phyloP scores from a whole-genome alignment of 2,113 vertebrate genomes.

The Microtus oregoni region DNA sequence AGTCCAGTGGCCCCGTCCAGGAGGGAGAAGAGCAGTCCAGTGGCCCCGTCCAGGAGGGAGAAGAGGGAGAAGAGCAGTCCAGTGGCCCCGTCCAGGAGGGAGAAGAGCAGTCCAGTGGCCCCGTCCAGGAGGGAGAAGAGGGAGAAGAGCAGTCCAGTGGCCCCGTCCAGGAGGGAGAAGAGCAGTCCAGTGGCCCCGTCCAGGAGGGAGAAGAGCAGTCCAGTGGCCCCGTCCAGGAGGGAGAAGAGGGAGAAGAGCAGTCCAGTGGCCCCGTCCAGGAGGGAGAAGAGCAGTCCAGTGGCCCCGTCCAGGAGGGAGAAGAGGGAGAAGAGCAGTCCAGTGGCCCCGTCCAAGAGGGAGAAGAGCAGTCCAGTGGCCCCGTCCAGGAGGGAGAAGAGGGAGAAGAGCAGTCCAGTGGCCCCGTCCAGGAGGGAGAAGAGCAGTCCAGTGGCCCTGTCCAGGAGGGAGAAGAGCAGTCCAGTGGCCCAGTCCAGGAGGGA shows the following conservation, averaged over 20 bases:
- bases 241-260: slow-evolving; percentile 67
- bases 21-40: neutral
- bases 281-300: slow-evolving; percentile 68
- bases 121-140: slow-evolving; percentile 38
- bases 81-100: slow-evolving; percentile 60
- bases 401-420: slow-evolving; percentile 67
- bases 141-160: slow-evolving; percentile 76
- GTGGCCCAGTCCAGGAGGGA: slow-evolving; percentile 59
- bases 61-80: slow-evolving; percentile 54
- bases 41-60: slow-evolving; percentile 60
- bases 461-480: slow-evolving; percentile 50
- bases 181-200: slow-evolving; percentile 37
- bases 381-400: slow-evolving; percentile 68
- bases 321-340: slow-evolving; percentile 21
- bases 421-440: neutral
- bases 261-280: slow-evolving; percentile 69
- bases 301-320: neutral
- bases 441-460: slow-evolving; percentile 4
- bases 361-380: slow-evolving; percentile 65
- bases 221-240: slow-evolving; percentile 60
- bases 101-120: slow-evolving; percentile 66
- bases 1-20: neutral
- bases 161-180: slow-evolving; percentile 55
- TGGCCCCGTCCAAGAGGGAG: neutral
- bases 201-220: neutral